A percentile compares a stretch with the other conserved stretches of the same genome.
Conservation (phyloP, 2,113 vertebrate species). For the Ciconia stormi region DNA sequence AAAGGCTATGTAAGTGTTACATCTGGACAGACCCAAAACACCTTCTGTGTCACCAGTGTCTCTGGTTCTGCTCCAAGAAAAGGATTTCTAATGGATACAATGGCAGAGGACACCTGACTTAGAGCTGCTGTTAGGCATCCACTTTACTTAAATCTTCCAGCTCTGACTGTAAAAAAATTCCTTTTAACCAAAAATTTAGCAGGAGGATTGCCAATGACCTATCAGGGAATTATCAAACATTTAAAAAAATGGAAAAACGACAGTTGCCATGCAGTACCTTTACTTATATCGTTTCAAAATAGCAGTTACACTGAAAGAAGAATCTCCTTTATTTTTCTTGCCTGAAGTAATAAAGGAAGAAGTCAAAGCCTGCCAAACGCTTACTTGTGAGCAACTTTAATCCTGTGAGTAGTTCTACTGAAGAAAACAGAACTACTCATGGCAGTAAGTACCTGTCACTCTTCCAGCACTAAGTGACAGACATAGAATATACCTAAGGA, state of each 20-base stretch:
- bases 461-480: not conserved
- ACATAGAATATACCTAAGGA: not conserved
- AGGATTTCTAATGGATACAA: not conserved
- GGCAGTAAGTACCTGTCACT: conserved; percentile 4
- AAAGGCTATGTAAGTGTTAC: not conserved
- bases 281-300: not conserved
- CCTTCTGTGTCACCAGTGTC: not conserved
- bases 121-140: not conserved
- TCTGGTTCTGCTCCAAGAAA: not conserved
- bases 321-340: not conserved
- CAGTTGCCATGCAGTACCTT: not conserved
- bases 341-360: not conserved
- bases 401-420: not conserved
- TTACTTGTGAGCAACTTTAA: conserved; percentile 8
- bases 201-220: not conserved
- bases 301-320: not conserved
- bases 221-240: not conserved
- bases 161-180: not conserved
- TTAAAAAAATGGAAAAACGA: not conserved
- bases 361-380: not conserved
- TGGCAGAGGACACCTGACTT: not conserved
- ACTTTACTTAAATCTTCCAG: not conserved
- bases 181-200: not conserved
- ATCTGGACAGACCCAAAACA: not conserved
- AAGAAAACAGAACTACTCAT: not conserved